phyloP scores from a whole-genome alignment of 2,113 vertebrate species.

The Muntiacus reevesi region DNA sequence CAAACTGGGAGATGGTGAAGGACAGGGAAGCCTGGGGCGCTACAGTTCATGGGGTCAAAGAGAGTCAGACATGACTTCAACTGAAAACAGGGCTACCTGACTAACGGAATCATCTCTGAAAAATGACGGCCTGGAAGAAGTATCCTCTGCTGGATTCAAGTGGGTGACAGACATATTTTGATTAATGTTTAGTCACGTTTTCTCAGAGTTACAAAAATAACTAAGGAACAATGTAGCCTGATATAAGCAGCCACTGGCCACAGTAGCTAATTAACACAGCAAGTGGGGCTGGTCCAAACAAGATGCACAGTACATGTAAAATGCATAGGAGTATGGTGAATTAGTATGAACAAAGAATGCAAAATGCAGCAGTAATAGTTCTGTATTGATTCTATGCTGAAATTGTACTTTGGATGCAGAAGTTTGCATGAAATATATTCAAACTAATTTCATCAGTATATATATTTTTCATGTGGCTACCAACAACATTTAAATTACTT shows the following conservation, averaged over 20 bases:
- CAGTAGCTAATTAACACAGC: too few relatives aligned
- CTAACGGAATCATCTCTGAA: background rate
- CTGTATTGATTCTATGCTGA: background rate
- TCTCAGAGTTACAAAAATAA: background rate
- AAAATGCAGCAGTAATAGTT: background rate
- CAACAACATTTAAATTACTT: background rate
- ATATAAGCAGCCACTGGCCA: background rate
- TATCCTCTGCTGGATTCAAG: background rate
- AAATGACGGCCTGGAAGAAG: background rate
- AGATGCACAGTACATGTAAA: accelerated
- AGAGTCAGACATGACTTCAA: background rate
- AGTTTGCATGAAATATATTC: background rate
- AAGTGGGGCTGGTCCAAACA: background rate
- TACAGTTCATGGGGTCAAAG: background rate
- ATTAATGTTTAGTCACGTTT: background rate
- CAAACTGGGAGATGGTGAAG: background rate
- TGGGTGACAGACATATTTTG: background rate
- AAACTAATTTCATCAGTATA: background rate
- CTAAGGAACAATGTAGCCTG: accelerated
- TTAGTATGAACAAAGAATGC: background rate
- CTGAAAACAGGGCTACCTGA: background rate
- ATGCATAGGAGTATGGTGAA: accelerated
- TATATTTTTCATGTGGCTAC: background rate
- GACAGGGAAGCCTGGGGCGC: background rate
- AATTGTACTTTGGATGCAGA: background rate